Conservation (phyloP, 2,888 invertebrate species). For the Germaria angustata region DNA sequence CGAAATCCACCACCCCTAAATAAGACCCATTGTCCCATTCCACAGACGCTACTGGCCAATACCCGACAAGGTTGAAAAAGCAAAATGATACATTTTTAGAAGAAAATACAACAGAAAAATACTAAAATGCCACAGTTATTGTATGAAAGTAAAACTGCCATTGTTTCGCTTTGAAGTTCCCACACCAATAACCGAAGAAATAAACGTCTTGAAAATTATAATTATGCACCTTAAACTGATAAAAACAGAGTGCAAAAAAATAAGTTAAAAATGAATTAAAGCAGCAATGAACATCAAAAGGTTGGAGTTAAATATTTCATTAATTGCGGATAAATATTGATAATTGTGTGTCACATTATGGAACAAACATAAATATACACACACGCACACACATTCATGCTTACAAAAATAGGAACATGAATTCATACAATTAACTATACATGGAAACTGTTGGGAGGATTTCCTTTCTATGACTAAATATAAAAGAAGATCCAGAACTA, state of each 20-base stretch:
- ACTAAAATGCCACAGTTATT: not conserved
- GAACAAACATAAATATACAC: not conserved
- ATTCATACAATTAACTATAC: no score
- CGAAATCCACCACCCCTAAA: no score
- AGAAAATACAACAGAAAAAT: not conserved
- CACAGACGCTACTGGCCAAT: not conserved
- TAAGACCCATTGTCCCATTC: no score
- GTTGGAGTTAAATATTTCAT: conserved; percentile 44
- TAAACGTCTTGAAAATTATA: conserved; percentile 27
- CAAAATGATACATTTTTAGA: conserved; percentile 23
- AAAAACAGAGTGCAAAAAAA: conserved; percentile 18
- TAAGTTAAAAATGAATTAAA: not conserved
- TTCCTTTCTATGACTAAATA: no score
- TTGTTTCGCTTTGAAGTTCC: conserved; percentile 47
- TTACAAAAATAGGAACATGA: no score
- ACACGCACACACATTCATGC: not conserved
- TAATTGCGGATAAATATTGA: conserved; percentile 53
- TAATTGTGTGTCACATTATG: conserved; percentile 34
- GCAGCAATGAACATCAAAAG: conserved; percentile 16
- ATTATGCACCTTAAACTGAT: conserved; percentile 42
- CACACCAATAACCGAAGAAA: conserved; percentile 4
- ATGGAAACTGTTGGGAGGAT: no score
- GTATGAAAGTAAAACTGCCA: conserved; percentile 63
- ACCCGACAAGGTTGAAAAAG: not conserved
- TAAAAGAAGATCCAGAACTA: no score